Evolutionary conservation across 64 coral and sea anemone species (phyloP).

Genomic region (Astreopora myriophthalma): DNA sequence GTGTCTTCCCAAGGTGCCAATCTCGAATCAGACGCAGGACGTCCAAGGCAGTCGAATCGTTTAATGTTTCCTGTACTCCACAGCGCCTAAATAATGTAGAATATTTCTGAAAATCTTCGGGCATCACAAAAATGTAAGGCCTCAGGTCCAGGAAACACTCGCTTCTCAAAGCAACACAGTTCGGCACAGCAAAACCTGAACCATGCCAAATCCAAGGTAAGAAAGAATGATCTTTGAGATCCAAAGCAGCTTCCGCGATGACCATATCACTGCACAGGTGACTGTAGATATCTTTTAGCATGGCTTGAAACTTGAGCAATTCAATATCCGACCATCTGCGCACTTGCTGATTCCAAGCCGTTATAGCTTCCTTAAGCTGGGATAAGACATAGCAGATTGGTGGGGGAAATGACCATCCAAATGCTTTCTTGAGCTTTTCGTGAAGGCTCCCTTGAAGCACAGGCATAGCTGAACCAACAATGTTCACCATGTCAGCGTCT

Average conservation of each 20-base stretch:
- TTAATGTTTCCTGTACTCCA: slow-evolving; percentile 72
- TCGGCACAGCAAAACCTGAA: slow-evolving; percentile 82
- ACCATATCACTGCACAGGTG: slow-evolving; percentile 60
- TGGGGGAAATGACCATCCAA: slow-evolving; percentile 85
- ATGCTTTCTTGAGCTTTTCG: slow-evolving; percentile 77
- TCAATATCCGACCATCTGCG: slow-evolving; percentile 77
- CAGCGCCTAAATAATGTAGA: slow-evolving; percentile 62
- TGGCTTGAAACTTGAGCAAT: slow-evolving; percentile 82
- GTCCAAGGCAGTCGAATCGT: slow-evolving; percentile 66
- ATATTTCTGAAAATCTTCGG: slow-evolving; percentile 77
- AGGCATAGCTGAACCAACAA: slow-evolving; percentile 85
- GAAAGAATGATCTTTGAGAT: slow-evolving; percentile 43
- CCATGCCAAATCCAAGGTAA: slow-evolving; percentile 89
- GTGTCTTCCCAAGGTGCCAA: slow-evolving; percentile 29
- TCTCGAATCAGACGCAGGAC: slow-evolving; percentile 75
- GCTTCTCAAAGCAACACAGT: slow-evolving; percentile 64
- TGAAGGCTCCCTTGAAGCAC: slow-evolving; percentile 62
- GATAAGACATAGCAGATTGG: slow-evolving; percentile 52
- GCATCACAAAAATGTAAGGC: slow-evolving; percentile 57
- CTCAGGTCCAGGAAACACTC: slow-evolving; percentile 66
- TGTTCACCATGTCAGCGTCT: slow-evolving; percentile 63
- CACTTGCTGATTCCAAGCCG: slow-evolving; percentile 45
- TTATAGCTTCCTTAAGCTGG: slow-evolving; percentile 66
- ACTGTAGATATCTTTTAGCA: slow-evolving; percentile 86
- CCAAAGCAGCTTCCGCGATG: slow-evolving; percentile 18